Evolutionary conservation across 2,888 invertebrate species (phyloP).

Genomic region (Acleris cristana): DNA sequence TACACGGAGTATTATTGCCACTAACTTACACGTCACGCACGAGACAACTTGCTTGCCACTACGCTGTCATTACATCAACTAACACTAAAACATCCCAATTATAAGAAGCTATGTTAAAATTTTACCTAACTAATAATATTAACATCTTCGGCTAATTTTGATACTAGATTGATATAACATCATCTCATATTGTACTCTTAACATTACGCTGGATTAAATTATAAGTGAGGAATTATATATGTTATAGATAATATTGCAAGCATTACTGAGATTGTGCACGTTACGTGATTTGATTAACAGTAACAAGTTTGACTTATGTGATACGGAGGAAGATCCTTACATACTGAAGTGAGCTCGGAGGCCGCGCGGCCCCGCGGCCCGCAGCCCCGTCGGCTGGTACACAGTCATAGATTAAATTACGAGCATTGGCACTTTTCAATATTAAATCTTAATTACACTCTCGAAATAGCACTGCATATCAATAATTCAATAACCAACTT

Average conservation of each 20-base stretch:
- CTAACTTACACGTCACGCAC: conserved; percentile 71
- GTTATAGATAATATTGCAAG: conserved; percentile 82
- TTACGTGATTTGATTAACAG: conserved; percentile 69
- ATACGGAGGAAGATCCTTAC: conserved; percentile 66
- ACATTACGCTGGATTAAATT: conserved; percentile 80
- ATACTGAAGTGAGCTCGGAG: conserved; percentile 63
- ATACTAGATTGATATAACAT: conserved; percentile 84
- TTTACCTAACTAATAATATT: conserved; percentile 83
- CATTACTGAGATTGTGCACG: conserved; percentile 84
- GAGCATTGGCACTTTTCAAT: conserved; percentile 85
- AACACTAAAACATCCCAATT: conserved; percentile 84
- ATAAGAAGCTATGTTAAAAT: conserved; percentile 84
- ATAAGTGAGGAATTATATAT: conserved; percentile 76
- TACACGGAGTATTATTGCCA: conserved; percentile 82
- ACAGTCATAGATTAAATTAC: conserved; percentile 83
- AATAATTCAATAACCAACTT: conserved; percentile 84
- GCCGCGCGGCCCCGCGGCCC: conserved; percentile 42
- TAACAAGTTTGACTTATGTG: conserved; percentile 65
- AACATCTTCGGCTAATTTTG: conserved; percentile 85
- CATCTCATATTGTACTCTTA: conserved; percentile 85
- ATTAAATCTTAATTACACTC: conserved; percentile 83
- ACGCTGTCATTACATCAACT: conserved; percentile 76
- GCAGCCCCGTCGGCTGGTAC: conserved; percentile 63
- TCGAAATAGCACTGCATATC: conserved; percentile 83
- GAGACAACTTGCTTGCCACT: conserved; percentile 76